Base-by-base conservation (phyloP, 2,888 invertebrate species). In the Imbricaverruca yamaguchii region DNA sequence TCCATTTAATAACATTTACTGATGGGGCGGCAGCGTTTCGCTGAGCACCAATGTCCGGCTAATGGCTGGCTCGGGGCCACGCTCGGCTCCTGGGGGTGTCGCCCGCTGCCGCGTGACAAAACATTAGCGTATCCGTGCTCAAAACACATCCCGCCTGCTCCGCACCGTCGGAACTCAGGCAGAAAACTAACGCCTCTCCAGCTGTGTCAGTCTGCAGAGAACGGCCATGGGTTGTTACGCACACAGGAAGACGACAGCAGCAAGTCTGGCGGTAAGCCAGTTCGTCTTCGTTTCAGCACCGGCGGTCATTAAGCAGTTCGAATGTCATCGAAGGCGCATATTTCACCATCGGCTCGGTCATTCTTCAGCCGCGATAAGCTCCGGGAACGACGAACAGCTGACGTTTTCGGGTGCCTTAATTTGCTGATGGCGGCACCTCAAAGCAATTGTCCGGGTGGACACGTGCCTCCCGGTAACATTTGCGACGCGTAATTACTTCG, bases 391-490 rank as follows among this genome's bases (percentile, higher is more conserved):
- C 53, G 53, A 18, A n/a, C 18, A 21, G 74, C 18, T 74, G 74
- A 74, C 74, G 74, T 55, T 74, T 74, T 74, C 55, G 74, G 55
- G 18, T 55, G 15, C 74, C 21, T 55, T 55, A 74, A 74, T 74
- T 74, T 74, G 74, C 74, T 55, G 74, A 74, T 55, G 69, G 74
- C 74, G 74, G 74, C 21, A 74, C 74, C 55, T 74, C 74, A 74
- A 74, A 74, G 74, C 53, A 10, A 55, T 15, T 18, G 11, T 55
- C 23, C 21, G 74, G 9, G 59, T 59, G 21, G 53, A 55, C 74
- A 74, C 74, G 74, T 74, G 74, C 55, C 55, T n/a, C 7, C 53
- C 55, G 21, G 55, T 74, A 74, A 74, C 74, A 74, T 74, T 74
- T 74, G 74, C 21, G 74, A 55, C 74, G 10, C 53, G 23, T 55